phyloP scores from a whole-genome alignment of 2,888 invertebrate genomes.

The Homarus gammarus region DNA sequence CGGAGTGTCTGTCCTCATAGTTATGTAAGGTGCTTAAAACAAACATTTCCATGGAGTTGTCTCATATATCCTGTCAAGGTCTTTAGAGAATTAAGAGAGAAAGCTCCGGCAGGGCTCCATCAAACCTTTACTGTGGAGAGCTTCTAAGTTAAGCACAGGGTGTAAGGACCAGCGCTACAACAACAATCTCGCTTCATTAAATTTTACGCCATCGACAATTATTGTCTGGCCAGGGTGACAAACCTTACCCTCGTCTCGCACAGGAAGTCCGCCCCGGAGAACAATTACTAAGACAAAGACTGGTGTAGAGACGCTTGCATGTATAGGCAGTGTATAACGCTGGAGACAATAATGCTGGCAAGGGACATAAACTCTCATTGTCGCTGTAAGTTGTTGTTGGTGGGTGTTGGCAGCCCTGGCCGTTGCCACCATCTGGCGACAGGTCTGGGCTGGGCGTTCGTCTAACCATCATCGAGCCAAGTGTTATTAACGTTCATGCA shows the following conservation, averaged over 20 bases:
- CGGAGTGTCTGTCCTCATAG: not conserved
- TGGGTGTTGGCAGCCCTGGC: conserved; percentile 30
- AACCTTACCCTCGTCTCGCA: too few relatives aligned
- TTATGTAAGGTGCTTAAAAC: not conserved
- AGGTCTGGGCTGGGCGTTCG: conserved; percentile 34
- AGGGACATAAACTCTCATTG: too few relatives aligned
- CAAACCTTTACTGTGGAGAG: not conserved
- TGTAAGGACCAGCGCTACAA: conserved; percentile 13
- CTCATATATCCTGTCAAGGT: not conserved
- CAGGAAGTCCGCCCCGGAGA: too few relatives aligned
- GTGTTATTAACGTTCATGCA: conserved; percentile 64
- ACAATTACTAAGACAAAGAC: too few relatives aligned
- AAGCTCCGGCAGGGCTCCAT: not conserved
- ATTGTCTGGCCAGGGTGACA: conserved; percentile 22
- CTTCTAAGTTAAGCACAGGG: not conserved
- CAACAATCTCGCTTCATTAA: conserved; percentile 46
- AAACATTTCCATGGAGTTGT: not conserved
- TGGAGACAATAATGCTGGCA: too few relatives aligned
- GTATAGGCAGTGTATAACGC: too few relatives aligned
- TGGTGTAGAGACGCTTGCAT: too few relatives aligned
- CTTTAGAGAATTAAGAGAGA: not conserved
- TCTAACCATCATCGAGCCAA: conserved; percentile 42
- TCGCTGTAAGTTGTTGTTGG: too few relatives aligned
- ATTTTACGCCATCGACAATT: conserved; percentile 33
- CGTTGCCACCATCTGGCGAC: conserved; percentile 51